Evolutionary conservation across 1,140 invertebrate species (phyloP), one percentile per base, ranked within the genome.

Genomic region (Venturia canescens): DNA sequence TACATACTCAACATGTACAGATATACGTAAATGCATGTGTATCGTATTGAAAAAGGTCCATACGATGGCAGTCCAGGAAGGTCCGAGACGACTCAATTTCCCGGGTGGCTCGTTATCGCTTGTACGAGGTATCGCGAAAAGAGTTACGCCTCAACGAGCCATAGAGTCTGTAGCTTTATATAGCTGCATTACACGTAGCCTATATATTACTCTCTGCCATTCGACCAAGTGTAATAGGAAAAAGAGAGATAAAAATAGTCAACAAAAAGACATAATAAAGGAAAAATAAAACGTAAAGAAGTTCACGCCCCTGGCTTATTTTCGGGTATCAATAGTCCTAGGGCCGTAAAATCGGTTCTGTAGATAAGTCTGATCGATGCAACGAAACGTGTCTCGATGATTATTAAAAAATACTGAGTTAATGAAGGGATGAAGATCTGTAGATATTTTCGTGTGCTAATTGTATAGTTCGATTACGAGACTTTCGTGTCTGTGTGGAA

Each of bases 51-150:
- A 6, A 15, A 23, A 66, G 21, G 60, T 15, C 4, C 21, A 23
- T 5, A 57, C 53, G n/a, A 23, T 66, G 60, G 60, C 15, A 27
- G 60, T 66, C 60, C 60, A 66, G 60, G 60, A 66, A 66, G 60
- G 60, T 66, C 60, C 60, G 60, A 15, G 60, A 66, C 71, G 34
- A 66, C 18, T 74, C 69, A 70, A 81, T 81, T 81, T 81, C 80
- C 80, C 80, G 50, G 72, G 75, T 78, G 80, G 78, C 75, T 81
- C 80, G 80, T 81, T 81, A 81, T 81, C 38, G 38, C 75, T 26
- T 81, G 69, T 74, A 81, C 80, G 76, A 74, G 80, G 60, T 38
- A 67, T 77, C 80, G 63, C 80, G 80, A 74, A 81, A 63, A 63
- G 75, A 81, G 67, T 81, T 78, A 81, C 75, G 75, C 44, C 75